phyloP scores from a whole-genome alignment of 2,888 invertebrate genomes.

The Halictus quadricinctus region DNA sequence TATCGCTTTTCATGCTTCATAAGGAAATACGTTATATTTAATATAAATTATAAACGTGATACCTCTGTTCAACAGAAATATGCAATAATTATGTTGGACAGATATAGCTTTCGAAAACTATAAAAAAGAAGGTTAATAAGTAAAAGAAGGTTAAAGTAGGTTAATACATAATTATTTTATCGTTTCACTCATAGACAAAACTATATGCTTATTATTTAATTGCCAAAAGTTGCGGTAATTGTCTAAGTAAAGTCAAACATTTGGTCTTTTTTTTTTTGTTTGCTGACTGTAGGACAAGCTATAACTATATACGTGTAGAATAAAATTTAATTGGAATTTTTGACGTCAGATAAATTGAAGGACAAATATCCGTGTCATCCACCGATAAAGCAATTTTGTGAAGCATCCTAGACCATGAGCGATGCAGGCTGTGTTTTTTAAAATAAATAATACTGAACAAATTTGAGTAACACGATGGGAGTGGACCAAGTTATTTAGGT shows the following conservation, averaged over 20 bases:
- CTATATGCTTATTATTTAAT: neutral
- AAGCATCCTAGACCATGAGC: neutral
- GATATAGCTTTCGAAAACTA: no score
- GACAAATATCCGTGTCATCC: neutral
- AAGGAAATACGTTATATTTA: no score
- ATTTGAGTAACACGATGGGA: neutral
- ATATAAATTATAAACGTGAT: no score
- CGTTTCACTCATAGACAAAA: neutral
- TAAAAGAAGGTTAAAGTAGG: no score
- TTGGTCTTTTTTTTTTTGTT: neutral
- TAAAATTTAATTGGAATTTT: neutral
- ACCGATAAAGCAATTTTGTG: neutral
- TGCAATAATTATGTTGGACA: no score
- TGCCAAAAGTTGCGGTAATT: neutral
- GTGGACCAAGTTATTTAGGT: no score
- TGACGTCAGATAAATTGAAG: neutral
- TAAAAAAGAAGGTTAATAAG: no score
- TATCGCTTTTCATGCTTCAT: no score
- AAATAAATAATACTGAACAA: neutral
- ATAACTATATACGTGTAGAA: no score
- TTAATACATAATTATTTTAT: neutral
- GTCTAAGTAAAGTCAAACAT: no score
- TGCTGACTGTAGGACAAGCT: neutral
- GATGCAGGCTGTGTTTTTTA: neutral
- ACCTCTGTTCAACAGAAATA: no score